Evolutionary conservation across 53 echinoderm and acorn worm species (phyloP).

Genomic region (Echinometra lucunter): DNA sequence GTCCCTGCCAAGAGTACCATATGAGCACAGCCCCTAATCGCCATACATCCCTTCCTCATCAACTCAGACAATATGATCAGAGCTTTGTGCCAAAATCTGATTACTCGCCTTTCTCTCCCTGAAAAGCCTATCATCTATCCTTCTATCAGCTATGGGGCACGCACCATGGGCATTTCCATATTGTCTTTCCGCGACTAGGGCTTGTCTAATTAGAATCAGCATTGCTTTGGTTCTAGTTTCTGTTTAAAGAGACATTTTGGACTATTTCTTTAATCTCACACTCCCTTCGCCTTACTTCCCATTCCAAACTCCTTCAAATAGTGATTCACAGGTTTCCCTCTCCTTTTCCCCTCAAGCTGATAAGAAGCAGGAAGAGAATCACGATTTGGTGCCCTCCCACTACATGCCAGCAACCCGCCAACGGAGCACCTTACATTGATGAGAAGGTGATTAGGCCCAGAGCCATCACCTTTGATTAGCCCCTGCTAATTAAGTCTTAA

Average conservation of each 20-base stretch:
- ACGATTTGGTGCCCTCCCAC: conserved; percentile 51
- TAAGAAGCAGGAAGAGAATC: conserved; percentile 48
- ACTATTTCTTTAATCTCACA: neutral
- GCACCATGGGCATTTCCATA: conserved; percentile 51
- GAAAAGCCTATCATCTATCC: neutral
- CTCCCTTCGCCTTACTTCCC: conserved; percentile 17
- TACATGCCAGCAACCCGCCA: neutral
- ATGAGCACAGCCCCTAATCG: conserved; percentile 54
- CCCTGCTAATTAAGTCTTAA: conserved; percentile 69
- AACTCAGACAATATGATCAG: conserved; percentile 43
- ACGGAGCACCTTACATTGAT: conserved; percentile 31
- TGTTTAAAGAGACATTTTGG: neutral
- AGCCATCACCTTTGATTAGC: conserved; percentile 60
- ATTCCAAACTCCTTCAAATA: conserved; percentile 9
- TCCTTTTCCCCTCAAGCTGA: conserved; percentile 30
- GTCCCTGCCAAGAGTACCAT: conserved; percentile 33
- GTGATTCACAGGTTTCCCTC: conserved; percentile 62
- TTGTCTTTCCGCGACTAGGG: conserved; percentile 26
- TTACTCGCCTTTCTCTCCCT: conserved; percentile 33
- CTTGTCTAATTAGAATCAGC: conserved; percentile 55
- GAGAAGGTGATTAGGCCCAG: conserved; percentile 47
- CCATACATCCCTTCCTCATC: conserved; percentile 31
- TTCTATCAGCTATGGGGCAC: conserved; percentile 16
- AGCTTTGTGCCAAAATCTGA: conserved; percentile 52
- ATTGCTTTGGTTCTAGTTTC: conserved; percentile 6